phyloP scores from a whole-genome alignment of 2,888 invertebrate genomes.

The Tetramorium bicarinatum region DNA sequence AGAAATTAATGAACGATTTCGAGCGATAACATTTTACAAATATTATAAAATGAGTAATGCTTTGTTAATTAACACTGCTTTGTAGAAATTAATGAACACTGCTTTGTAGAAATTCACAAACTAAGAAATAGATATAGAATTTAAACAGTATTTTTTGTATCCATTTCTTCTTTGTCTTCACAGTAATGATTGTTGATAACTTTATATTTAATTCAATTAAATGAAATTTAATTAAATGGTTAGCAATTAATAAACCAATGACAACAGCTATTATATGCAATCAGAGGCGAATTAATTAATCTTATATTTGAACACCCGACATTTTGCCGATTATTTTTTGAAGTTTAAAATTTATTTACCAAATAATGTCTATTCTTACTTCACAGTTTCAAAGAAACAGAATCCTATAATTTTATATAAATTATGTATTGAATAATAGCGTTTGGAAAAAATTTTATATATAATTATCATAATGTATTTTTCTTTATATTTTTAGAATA shows the following conservation, averaged over 20 bases:
- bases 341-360: not conserved
- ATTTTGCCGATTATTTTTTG: not conserved
- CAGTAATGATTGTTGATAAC: not conserved
- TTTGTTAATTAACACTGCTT: not conserved
- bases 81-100: too few species aligned
- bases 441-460: not conserved
- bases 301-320: not conserved
- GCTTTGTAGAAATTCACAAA: not conserved
- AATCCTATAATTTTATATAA: not conserved
- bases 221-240: not conserved
- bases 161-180: not conserved
- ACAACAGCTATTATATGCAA: not conserved
- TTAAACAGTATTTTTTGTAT: not conserved
- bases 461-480: not conserved
- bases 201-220: not conserved
- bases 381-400: not conserved
- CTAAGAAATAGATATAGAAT: not conserved
- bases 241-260: not conserved
- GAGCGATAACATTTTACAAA: not conserved
- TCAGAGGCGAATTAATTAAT: not conserved
- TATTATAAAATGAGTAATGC: not conserved
- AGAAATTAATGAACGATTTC: too few species aligned
- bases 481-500: not conserved
- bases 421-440: not conserved
- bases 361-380: not conserved